Base-by-base conservation (phyloP, 2,888 invertebrate genomes). In the Hydroisotoma schaefferi region DNA sequence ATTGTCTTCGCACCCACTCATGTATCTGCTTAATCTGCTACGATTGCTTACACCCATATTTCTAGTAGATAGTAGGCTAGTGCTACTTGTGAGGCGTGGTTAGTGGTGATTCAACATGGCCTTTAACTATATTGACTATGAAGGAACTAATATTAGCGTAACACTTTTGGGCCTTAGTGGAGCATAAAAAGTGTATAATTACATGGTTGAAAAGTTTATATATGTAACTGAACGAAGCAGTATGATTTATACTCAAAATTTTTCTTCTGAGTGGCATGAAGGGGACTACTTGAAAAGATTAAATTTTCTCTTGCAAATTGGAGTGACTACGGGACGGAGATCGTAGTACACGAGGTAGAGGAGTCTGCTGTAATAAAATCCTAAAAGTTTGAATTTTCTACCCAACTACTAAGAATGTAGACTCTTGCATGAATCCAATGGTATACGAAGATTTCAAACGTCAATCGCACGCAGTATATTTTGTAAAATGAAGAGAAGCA, bases 291-390 rank as follows among this genome's bases (percentile, higher is more conserved):
- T 54, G 54, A 43, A 28, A 40, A 40, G 40, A 40, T 54, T 54
- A 23, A 26, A 18, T 54, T 27, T 37, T 37, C 37, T 37, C 54
- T 43, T 27, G 25, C 46, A 46, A 40, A 40, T 46, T 46, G 46
- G 46, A 46, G 20, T 15, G 23, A 46, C 46, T 46, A 8, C 40
- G n/a, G n/a, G n/a, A n/a, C n/a, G n/a, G n/a, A n/a, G n/a, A n/a
- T n/a, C n/a, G n/a, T 40, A 5, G n/a, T 33, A 33, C 33, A 33
- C 33, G 33, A 10, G 33, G 33, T 8, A 10, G 8, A 15, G n/a
- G 40, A 18, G 40, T 40, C 40, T 40, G 40, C 20, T 40, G 40
- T 5, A n/a, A n/a, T n/a, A n/a, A n/a, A 40, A 40, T 40, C n/a
- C 20, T 5, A 20, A 15, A 40, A 40, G 40, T 40, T 8, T 5